phyloP scores from a whole-genome alignment of 2,113 vertebrate species.

The Pelobates fuscus region DNA sequence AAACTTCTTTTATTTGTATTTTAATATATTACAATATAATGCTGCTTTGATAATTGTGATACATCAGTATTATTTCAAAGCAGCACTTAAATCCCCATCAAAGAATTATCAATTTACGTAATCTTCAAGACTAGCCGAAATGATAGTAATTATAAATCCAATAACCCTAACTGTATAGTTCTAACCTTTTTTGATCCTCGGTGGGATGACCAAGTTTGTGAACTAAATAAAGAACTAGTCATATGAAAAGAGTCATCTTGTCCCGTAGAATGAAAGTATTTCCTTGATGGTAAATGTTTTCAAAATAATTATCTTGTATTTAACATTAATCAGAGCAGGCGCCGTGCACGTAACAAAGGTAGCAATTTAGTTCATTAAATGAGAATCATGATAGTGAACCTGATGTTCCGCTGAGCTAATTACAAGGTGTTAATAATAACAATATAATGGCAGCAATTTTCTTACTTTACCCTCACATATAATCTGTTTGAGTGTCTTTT shows the following conservation, averaged over 20 bases:
- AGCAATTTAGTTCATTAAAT: slow-evolving; percentile 98
- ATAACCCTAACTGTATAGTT: slow-evolving; percentile 42
- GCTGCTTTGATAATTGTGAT: slow-evolving; percentile 40
- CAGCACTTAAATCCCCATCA: slow-evolving; percentile 45
- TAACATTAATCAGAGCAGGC: slow-evolving; percentile 91
- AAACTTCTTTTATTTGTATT: no score
- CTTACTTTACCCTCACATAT: slow-evolving; percentile 87
- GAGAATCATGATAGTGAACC: slow-evolving; percentile 96
- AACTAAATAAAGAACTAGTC: slow-evolving; percentile 54
- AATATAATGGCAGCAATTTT: slow-evolving; percentile 98
- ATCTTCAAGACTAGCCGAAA: slow-evolving; percentile 33
- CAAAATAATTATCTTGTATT: slow-evolving; percentile 86
- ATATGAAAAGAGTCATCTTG: slow-evolving; percentile 50
- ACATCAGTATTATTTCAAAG: slow-evolving; percentile 45
- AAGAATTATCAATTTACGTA: slow-evolving; percentile 47
- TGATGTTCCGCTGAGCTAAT: slow-evolving; percentile 94
- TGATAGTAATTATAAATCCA: slow-evolving; percentile 53
- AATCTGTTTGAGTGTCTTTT: slow-evolving; percentile 84
- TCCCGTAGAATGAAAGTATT: slow-evolving; percentile 68
- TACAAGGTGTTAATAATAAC: slow-evolving; percentile 99
- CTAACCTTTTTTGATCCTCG: slow-evolving; percentile 49
- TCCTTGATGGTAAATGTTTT: slow-evolving; percentile 79
- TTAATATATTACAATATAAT: slow-evolving; percentile 9
- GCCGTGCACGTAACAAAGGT: slow-evolving; percentile 94
- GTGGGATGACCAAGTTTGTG: slow-evolving; percentile 47